Conservation (phyloP, 2,113 vertebrate genomes). For the Noctilio leporinus region DNA sequence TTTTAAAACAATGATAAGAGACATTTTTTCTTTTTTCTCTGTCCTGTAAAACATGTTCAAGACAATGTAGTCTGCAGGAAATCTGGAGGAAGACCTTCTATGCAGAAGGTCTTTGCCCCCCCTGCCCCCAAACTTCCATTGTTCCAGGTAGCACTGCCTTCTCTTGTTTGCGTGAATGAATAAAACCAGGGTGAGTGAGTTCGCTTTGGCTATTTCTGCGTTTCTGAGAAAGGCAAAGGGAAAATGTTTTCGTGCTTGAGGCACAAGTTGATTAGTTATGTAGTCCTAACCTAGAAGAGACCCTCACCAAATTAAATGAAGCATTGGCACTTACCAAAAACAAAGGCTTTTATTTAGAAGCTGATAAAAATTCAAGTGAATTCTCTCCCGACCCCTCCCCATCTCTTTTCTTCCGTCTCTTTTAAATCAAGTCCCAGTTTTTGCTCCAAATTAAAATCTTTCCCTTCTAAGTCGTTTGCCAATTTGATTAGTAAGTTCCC, state of each 20-base stretch:
- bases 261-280: background rate
- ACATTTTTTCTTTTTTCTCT: background rate
- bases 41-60: background rate
- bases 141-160: constrained; percentile 14
- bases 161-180: constrained; percentile 4
- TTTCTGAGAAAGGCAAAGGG: constrained; percentile 15
- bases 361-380: background rate
- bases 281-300: background rate
- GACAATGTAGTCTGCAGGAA: constrained; percentile 28
- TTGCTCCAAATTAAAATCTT: constrained; percentile 8
- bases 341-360: constrained; percentile 1
- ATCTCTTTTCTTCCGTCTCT: background rate
- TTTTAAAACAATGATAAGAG: background rate
- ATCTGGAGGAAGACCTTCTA: constrained; percentile 57
- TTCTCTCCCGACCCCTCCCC: background rate
- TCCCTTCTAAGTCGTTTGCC: background rate
- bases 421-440: background rate
- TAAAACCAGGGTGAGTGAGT: constrained; percentile 20
- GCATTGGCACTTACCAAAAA: background rate
- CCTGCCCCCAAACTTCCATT: background rate
- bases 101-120: background rate
- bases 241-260: background rate
- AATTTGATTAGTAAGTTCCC: background rate
- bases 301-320: background rate
- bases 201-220: constrained; percentile 22